phyloP scores from a whole-genome alignment of 2,113 vertebrate genomes.

The Crotalus tigris region DNA sequence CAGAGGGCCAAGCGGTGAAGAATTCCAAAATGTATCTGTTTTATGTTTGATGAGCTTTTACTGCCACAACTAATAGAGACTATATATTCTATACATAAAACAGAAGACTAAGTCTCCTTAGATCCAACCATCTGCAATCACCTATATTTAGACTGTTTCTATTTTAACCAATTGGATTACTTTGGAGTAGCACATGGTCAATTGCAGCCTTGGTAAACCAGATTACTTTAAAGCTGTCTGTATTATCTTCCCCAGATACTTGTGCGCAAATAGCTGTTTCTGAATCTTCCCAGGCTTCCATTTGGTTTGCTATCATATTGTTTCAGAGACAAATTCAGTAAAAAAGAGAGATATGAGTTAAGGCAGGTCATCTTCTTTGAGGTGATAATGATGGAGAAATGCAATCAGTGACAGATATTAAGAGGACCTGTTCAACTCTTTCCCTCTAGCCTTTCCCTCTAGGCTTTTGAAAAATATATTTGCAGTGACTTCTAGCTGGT shows the following conservation, averaged over 20 bases:
- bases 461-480: background rate
- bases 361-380: background rate
- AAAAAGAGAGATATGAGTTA: slow-evolving; percentile 1
- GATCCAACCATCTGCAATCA: background rate
- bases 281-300: slow-evolving; percentile 34
- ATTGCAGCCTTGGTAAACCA: slow-evolving; percentile 25
- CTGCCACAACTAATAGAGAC: slow-evolving; percentile 60
- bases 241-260: slow-evolving; percentile 27
- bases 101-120: slow-evolving; percentile 44
- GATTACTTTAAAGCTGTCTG: slow-evolving; percentile 45
- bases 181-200: background rate
- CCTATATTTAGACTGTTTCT: background rate
- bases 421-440: background rate
- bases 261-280: slow-evolving; percentile 19
- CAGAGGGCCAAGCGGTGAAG: slow-evolving; percentile 51
- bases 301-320: slow-evolving; percentile 14
- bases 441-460: background rate
- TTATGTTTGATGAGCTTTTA: slow-evolving; percentile 63
- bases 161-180: background rate
- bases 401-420: slow-evolving; percentile 7
- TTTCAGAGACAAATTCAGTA: background rate
- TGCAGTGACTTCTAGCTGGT: background rate
- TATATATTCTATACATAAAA: slow-evolving; percentile 47
- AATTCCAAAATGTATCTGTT: slow-evolving; percentile 62
- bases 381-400: slow-evolving; percentile 27